Evolutionary conservation across 2,113 vertebrate species (phyloP), one percentile per base, ranked within the genome.

Genomic region (Alaudala cheleensis): DNA sequence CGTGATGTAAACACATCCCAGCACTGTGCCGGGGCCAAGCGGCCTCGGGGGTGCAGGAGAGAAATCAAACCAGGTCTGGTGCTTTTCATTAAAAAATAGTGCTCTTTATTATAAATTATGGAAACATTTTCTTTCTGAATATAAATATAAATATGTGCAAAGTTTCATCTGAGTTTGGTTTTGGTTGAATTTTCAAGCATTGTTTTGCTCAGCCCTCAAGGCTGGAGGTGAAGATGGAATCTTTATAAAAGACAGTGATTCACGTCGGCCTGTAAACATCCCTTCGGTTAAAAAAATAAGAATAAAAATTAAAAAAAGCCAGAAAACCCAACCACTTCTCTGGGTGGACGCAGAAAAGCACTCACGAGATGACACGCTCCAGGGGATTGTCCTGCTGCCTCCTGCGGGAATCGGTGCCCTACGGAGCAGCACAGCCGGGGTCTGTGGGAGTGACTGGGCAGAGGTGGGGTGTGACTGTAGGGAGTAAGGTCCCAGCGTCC

Each of bases 61-160:
- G 56, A 50, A 76, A 92, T 51, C 54, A 92, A 95, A 81, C 71
- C 56, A 92, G 78, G 47, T 72, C 64, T 34, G 77, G 81, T 20
- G 25, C 6, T 70, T 95, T 98, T 98, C 96, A 95, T 98, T 99
- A 97, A 99, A 99, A 99, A 99, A 99, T 99, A 99, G 98, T 98
- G 98, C 97, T 98, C 97, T 99, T 99, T 99, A 99, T 99, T 99
- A 99, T 99, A 99, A 99, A 99, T 99, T 99, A 99, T 95, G 98
- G 98, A 98, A 98, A 98, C 96, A 80, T 97, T 97, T 97, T 97
- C 95, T 96, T 97, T 97, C 96, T 97, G 97, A 97, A 95, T 98
- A 98, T 98, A 98, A 99, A 99, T 99, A 99, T 99, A 99, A 99
- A 99, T 99, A 99, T 99, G 99, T 99, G 99, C 99, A 99, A 99